These are phyloP conservation scores for Monochamus alternatus DNA, from an alignment of 2,888 invertebrate genomes.

Conservation along the genomic window DNA sequence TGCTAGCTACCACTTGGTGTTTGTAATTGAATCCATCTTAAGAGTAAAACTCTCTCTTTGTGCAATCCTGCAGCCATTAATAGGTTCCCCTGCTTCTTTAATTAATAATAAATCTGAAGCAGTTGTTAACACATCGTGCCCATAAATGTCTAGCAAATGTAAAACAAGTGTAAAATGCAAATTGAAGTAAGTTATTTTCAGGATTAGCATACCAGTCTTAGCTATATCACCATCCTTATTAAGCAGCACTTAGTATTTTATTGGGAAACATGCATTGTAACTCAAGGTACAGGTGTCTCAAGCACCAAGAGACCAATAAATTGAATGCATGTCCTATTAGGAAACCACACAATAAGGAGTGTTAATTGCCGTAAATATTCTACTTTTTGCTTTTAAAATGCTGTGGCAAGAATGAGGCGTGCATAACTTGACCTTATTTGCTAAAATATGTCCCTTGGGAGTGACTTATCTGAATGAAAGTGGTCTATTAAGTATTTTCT, in stretches of 20 bases:
- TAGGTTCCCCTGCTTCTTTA: background rate
- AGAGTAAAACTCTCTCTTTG: too few relatives aligned
- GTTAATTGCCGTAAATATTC: conserved; percentile 39
- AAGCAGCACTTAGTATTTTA: conserved; percentile 28
- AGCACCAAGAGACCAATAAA: conserved; percentile 26
- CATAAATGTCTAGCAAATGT: conserved; percentile 29
- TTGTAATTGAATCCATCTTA: too few relatives aligned
- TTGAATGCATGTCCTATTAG: conserved; percentile 28
- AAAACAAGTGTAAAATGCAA: conserved; percentile 34
- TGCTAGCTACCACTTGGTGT: too few relatives aligned
- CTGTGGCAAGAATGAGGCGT: conserved; percentile 36
- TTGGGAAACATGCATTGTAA: conserved; percentile 10
- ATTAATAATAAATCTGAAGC: conserved; percentile 2
- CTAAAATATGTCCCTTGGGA: conserved; percentile 32
- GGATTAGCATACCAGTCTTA: conserved; percentile 30
- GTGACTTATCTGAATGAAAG: background rate
- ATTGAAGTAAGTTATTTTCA: conserved; percentile 22
- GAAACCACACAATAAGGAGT: conserved; percentile 37
- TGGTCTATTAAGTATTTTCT: conserved; percentile 2
- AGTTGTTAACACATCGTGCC: conserved; percentile 25
- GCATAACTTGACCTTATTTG: conserved; percentile 46
- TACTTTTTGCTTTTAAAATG: conserved; percentile 40
- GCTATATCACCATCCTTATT: conserved; percentile 25
- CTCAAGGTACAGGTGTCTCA: conserved; percentile 17
- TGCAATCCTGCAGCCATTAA: too few relatives aligned